phyloP scores from a whole-genome alignment of 2,888 invertebrate genomes.

The Pecten maximus region DNA sequence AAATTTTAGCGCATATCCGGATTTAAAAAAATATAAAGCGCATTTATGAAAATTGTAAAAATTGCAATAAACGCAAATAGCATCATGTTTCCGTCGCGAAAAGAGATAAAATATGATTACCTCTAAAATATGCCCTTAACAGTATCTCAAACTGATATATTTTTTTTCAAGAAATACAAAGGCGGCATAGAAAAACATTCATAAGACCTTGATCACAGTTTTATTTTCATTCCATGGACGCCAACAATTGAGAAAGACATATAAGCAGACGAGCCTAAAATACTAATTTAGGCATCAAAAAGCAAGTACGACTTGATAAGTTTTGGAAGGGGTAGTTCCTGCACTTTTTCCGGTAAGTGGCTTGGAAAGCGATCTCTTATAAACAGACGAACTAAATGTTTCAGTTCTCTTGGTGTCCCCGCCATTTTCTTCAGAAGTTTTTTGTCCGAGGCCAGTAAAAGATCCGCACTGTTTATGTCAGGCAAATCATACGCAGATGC shows the following conservation, averaged over 20 bases:
- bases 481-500: constrained; percentile 91
- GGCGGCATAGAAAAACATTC: not conserved
- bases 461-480: constrained; percentile 89
- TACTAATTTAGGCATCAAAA: constrained; percentile 55
- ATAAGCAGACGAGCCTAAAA: not conserved
- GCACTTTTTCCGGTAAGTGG: constrained; percentile 61
- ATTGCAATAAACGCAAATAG: no score
- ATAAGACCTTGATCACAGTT: not conserved
- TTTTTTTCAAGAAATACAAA: not conserved
- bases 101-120: no score
- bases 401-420: constrained; percentile 65
- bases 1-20: no score
- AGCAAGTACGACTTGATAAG: constrained; percentile 71
- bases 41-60: no score
- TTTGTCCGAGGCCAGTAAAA: constrained; percentile 85
- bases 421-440: constrained; percentile 86
- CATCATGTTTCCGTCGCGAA: no score
- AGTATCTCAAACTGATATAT: no score
- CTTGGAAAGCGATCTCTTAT: constrained; percentile 59
- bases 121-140: no score
- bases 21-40: no score
- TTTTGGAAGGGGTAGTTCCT: constrained; percentile 68
- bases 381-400: constrained; percentile 64
- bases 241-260: not conserved
- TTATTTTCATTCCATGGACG: not conserved